phyloP scores from a whole-genome alignment of 2,888 invertebrate genomes.

The Pediacus dermestoides region DNA sequence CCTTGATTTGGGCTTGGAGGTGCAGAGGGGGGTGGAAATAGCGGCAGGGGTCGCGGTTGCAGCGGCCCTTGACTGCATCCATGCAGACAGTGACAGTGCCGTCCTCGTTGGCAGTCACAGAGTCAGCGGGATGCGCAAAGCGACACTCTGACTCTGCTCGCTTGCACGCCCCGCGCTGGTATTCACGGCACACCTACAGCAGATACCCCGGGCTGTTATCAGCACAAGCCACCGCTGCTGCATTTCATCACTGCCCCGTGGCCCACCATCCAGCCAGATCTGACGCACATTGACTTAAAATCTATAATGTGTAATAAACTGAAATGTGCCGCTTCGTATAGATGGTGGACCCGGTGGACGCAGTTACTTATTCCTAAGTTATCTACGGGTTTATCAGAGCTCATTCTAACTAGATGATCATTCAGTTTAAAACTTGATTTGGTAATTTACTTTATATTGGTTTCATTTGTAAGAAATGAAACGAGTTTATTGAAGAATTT shows the following conservation, averaged over 20 bases:
- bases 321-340: no score
- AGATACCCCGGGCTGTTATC: constrained; percentile 45
- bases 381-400: constrained; percentile 28
- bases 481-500: no score
- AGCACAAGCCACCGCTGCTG: constrained; percentile 47
- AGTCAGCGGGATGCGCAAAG: constrained; percentile 97
- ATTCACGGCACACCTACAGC: constrained; percentile 96
- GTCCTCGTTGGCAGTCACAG: constrained; percentile 95
- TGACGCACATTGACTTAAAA: no score
- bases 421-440: constrained; percentile 18
- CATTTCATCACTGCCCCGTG: constrained; percentile 29
- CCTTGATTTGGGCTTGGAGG: constrained; percentile 98
- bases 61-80: constrained; percentile 99
- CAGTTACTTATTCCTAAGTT: constrained; percentile 21
- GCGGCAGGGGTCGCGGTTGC: constrained; percentile 99
- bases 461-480: no score
- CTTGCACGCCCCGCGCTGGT: constrained; percentile 97
- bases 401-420: constrained; percentile 28
- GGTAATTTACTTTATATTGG: constrained; percentile 1
- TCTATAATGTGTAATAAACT: no score
- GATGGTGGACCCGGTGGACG: constrained; percentile 20
- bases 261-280: constrained; percentile 16
- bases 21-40: constrained; percentile 99
- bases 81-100: constrained; percentile 99
- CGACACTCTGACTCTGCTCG: constrained; percentile 97